These are phyloP conservation scores for Siderastrea radians DNA, from an alignment of 92 coral and sea anemone genomes.

Conservation along the genomic window DNA sequence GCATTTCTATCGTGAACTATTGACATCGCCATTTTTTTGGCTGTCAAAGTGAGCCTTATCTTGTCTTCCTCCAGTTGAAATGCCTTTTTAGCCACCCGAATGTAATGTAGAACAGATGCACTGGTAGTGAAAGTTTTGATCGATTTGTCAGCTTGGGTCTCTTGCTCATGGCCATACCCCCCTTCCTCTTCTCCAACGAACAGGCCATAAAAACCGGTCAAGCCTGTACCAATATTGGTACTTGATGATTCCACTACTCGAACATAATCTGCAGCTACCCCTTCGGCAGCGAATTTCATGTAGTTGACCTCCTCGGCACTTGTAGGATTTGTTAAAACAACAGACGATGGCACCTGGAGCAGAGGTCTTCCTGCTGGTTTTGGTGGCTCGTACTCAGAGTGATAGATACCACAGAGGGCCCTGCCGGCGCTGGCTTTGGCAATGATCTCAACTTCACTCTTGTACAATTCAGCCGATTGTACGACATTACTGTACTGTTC, in stretches of 20 bases:
- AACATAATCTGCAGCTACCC: conserved; percentile 34
- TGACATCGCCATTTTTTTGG: conserved; percentile 31
- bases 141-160: neutral
- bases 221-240: conserved; percentile 34
- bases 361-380: conserved; percentile 29
- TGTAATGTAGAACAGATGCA: conserved; percentile 49
- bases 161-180: neutral
- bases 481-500: conserved; percentile 13
- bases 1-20: neutral
- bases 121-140: neutral
- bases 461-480: conserved; percentile 34
- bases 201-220: conserved; percentile 38
- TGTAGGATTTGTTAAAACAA: conserved; percentile 2
- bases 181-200: conserved; percentile 41
- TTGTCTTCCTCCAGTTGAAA: conserved; percentile 42
- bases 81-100: conserved; percentile 40
- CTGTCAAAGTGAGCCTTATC: conserved; percentile 16
- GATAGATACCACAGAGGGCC: conserved; percentile 51
- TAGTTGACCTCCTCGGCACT: conserved; percentile 1
- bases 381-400: conserved; percentile 41
- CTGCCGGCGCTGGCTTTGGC: conserved; percentile 56
- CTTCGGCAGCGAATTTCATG: conserved; percentile 23
- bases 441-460: conserved; percentile 36
- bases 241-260: conserved; percentile 38
- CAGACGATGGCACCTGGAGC: conserved; percentile 23